Base-by-base conservation (phyloP, 1,140 invertebrate species). In the Spodoptera litura region DNA sequence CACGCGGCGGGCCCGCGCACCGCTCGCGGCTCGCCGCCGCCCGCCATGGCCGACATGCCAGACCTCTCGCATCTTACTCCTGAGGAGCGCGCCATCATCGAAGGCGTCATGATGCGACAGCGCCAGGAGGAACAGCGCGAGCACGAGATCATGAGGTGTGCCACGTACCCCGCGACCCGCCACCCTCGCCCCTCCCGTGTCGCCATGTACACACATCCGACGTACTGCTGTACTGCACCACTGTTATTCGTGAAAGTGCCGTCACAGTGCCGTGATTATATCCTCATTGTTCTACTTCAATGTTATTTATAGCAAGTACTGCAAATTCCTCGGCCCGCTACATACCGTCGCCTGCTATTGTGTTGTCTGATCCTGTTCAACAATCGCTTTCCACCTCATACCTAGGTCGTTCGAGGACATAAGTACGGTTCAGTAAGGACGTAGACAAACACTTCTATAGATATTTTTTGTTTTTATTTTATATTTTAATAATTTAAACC, bases 51-150 rank as follows among this genome's bases (percentile, higher is more conserved):
- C 93, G 96, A 97, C 94, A 96, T 98, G 96, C 99, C 99, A 85
- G 99, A 99, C 96, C 96, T 99, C 88, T 99, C 98, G 91, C 99
- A 99, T 95, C 97, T 99, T 89, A 99, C 98, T 87, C 97, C 98
- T 88, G 98, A 99, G 95, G 99, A 99, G 96, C 96, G 99, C 92
- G 97, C 97, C 95, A 99, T 99, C 95, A 99, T 99, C 94, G 98
- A 99, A 95, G 97, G 97, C 88, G 99, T 99, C 85, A 98, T 99
- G 95, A 96, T 98, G 96, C 96, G 99, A 82, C 99, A 99, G 95
- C 97, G 98, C 94, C 98, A 98, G 93, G 99, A 99, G 95, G 99
- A 99, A 95, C 97, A 98, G 92, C 96, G 97, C 85, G 99, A 99
- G 94, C 97, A 98, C 92, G 98, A 99, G 94, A 97, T 99, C 93